Evolutionary conservation across 2,113 vertebrate species (phyloP), one percentile per base, ranked within the genome.

Genomic region (Scortum barcoo): DNA sequence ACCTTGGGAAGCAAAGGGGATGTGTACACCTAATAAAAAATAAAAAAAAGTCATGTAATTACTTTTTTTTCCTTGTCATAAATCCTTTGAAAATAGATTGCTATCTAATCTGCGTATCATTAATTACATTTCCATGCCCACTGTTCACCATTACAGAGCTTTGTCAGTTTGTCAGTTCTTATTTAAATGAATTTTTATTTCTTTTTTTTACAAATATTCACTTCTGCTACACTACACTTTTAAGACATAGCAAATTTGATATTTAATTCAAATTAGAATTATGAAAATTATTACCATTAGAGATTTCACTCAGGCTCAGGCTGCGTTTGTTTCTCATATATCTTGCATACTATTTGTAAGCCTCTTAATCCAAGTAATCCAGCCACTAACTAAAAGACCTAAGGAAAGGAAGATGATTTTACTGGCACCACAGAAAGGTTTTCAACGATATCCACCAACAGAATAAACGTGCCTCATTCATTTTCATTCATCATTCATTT

Each of bases 21-120:
- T 79, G 80, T 90, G 87, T 83, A 84, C 84, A 89, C 84, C 84
- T 67, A 81, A 90, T 90, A 60, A 75, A 83, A 78, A 70, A 74
- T 38, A 36, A 80, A 56, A n/a, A 58, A 62, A 63, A 87, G 6
- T 50, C 40, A 30, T 83, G 38, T 75, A 71, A 48, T 62, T 69
- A 67, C 24, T 36, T 57, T 66, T 53, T 48, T 67, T 78, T 46
- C 44, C 44, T 86, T 73, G 78, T 84, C 73, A 30, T 54, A 68
- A 82, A 81, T 78, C n/a, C 6, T 66, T 72, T 63, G 4, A 72
- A 56, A 48, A 7, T 30, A 46, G 8, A 2, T 24, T 10, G 2
- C 16, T 60, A 46, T 72, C 4, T 24, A 48, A 36, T 46, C 3
- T 57, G 28, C 24, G 19, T 13, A 73, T 30, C 38, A 40, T 40